These are phyloP conservation scores for Orthonevra nobilis DNA, from an alignment of 2,888 invertebrate genomes.

Conservation along the genomic window DNA sequence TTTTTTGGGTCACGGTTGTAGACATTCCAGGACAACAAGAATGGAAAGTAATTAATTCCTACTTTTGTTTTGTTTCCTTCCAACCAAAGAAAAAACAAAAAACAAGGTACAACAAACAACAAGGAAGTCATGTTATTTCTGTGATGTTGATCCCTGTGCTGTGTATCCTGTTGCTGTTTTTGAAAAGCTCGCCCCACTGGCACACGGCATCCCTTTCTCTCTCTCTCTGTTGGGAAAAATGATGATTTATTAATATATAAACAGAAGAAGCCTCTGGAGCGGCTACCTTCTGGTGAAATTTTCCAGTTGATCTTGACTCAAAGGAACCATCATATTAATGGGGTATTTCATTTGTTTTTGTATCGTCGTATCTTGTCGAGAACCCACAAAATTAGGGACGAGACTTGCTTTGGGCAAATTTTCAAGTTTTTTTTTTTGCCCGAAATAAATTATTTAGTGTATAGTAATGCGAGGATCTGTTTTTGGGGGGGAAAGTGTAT, in stretches of 20 bases:
- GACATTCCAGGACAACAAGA: slow-evolving; percentile 38
- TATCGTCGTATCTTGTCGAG: no score
- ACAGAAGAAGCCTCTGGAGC: slow-evolving; percentile 5
- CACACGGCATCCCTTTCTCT: no score
- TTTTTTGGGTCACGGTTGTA: slow-evolving; percentile 19
- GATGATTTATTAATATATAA: slow-evolving; percentile 68
- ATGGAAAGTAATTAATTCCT: slow-evolving; percentile 68
- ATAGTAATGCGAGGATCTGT: slow-evolving; percentile 7
- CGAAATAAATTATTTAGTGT: slow-evolving; percentile 51
- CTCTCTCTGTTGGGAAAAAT: background rate
- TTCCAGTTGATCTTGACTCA: slow-evolving; percentile 53
- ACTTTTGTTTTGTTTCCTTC: slow-evolving; percentile 25
- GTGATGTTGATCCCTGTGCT: slow-evolving; percentile 29
- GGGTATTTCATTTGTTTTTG: slow-evolving; percentile 38
- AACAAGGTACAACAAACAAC: slow-evolving; percentile 1
- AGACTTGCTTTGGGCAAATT: no score
- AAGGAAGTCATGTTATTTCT: slow-evolving; percentile 58
- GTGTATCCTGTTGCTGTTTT: slow-evolving; percentile 56
- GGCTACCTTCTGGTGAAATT: slow-evolving; percentile 12
- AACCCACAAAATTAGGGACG: no score
- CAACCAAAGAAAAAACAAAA: slow-evolving; percentile 7
- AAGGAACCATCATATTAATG: slow-evolving; percentile 64
- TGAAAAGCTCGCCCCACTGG: no score
- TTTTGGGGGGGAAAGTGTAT: background rate
- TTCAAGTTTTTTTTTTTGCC: no score